phyloP scores from a whole-genome alignment of 2,113 vertebrate species.

The Antechinus flavipes region DNA sequence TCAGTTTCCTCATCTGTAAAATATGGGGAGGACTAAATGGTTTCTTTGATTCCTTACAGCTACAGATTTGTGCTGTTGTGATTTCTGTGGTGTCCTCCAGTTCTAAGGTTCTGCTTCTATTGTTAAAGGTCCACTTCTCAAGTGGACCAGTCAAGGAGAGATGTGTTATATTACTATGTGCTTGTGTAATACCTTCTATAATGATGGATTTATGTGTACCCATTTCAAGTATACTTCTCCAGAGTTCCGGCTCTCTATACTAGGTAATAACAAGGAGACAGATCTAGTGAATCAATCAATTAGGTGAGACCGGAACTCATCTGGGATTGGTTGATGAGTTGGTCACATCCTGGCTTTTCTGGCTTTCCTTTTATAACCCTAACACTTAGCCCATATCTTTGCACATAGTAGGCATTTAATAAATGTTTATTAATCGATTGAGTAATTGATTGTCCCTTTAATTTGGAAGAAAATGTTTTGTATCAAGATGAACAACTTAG shows the following conservation, averaged over 20 bases:
- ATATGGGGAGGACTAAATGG: not conserved
- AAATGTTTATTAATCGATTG: not conserved
- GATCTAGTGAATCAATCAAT: not conserved
- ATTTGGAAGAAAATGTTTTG: not conserved
- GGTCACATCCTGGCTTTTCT: not conserved
- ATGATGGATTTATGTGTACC: no score
- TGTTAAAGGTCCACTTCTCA: not conserved
- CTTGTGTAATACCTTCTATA: no score
- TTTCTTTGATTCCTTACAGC: not conserved
- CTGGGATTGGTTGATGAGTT: not conserved
- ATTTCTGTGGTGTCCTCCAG: not conserved
- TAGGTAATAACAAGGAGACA: not conserved
- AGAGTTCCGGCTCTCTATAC: no score
- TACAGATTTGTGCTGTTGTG: not conserved
- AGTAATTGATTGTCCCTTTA: not conserved
- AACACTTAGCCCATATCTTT: no score
- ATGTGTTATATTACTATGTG: no score
- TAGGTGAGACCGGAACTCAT: not conserved
- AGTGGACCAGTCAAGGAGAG: not conserved
- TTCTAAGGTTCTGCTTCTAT: not conserved
- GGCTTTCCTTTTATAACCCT: not conserved
- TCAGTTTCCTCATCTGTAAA: not conserved
- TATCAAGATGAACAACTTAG: not conserved
- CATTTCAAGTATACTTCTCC: no score
- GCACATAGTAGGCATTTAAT: not conserved